Conservation (phyloP, 2,888 invertebrate species). For the Drosophila niveifrons region DNA sequence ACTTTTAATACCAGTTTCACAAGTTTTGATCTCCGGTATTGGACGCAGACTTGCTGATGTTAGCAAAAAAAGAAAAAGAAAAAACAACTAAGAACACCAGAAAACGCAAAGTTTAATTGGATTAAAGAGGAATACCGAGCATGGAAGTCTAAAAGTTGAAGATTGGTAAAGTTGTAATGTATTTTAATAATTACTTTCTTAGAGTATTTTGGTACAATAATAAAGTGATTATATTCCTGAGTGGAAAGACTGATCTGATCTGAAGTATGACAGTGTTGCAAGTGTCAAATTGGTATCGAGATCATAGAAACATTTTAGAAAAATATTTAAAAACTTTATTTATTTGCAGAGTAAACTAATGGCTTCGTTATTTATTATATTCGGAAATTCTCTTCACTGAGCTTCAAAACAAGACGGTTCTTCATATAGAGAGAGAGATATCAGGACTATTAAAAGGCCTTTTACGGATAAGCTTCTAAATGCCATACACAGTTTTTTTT, state of each 20-base stretch:
- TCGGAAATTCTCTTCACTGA: no score
- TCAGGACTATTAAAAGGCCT: no score
- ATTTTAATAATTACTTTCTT: background rate
- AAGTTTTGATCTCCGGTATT: constrained; percentile 86
- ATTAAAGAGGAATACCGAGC: background rate
- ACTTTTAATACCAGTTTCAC: constrained; percentile 86
- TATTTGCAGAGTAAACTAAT: background rate
- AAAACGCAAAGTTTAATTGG: background rate
- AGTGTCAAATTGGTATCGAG: background rate
- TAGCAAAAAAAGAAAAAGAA: constrained; percentile 51
- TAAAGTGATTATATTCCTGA: no score
- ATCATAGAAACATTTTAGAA: background rate
- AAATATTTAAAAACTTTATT: background rate
- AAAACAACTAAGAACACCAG: background rate
- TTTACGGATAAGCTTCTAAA: no score
- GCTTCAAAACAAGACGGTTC: no score
- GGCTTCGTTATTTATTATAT: background rate
- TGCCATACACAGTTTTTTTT: no score
- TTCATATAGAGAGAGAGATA: no score
- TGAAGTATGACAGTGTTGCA: background rate
- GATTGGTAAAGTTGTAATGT: background rate
- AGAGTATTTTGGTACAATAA: background rate
- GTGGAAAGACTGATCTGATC: background rate
- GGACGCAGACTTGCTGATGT: constrained; percentile 86
- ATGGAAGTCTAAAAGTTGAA: background rate